Evolutionary conservation across 2,888 invertebrate genomes (phyloP), one percentile per base, ranked within the genome.

Genomic region (Bombylius major): DNA sequence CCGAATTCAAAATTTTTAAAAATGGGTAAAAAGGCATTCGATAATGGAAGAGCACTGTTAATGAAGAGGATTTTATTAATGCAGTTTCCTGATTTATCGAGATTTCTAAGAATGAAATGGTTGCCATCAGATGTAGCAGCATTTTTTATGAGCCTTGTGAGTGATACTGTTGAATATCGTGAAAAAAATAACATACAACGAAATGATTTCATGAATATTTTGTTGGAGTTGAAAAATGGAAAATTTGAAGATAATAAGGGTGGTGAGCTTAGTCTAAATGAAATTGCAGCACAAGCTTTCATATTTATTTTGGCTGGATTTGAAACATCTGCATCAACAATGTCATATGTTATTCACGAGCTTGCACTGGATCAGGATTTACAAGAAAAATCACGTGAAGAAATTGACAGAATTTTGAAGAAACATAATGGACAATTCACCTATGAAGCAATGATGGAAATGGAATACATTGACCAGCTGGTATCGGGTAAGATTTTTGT

Each of bases 251-350:
- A 42, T 42, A 11, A 42, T 1, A 5, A 11, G 1, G 11, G 71
- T 72, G 59, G 56, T 1, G 13, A 33, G 9, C 39, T 55, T 4
- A 50, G 73, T 1, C 67, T 76, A 11, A 67, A 73, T 5, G 61
- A 78, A 34, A 62, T 79, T 3, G 68, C 74, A 0, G 71, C 78
- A 0, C 78, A 80, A 54, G 75, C 77, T 42, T 69, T 77, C 23
- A 64, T 76, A 9, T 78, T 81, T 59, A 75, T 76, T 58, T 58
- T 66, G 1, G 79, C 76, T 53, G 78, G 78, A 7, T 77, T 71
- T 55, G 78, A 78, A 64, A 77, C 77, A 1, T 76, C 76, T 5
- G 65, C 69, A 5, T 67, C 71, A 4, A 70, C 72, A 1, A 65
- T 76, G 58, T 70, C 71, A 39, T 77, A 73, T 60, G 69, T 70